Evolutionary conservation across 2,888 invertebrate species (phyloP), one percentile per base, ranked within the genome.

Genomic region (Notodonta dromedarius): DNA sequence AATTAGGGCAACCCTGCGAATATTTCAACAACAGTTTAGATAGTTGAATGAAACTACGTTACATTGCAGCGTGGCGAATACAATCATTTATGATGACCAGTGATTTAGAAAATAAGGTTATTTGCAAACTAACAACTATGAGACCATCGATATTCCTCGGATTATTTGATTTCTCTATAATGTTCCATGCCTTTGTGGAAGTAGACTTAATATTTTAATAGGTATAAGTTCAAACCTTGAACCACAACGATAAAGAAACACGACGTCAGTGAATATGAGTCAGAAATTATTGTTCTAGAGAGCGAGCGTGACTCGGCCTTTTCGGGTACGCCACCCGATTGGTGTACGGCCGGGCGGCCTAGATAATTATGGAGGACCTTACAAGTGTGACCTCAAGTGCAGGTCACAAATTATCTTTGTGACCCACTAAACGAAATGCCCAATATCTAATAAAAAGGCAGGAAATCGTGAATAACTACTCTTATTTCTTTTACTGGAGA

Each of bases 251-350:
- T 56, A 56, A 48, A 65, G 61, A 67, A 70, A 59, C 74, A 74
- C 70, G 72, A 69, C 62, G 58, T 59, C 35, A 66, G 56, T 57
- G 58, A 59, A 71, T 73, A 75, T 85, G 83, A 85, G 74, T 83
- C 82, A 82, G 78, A 76, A 75, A 78, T 79, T 69, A 76, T 78
- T 72, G 73, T 70, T 66, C 69, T 69, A 74, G 72, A 72, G 66
- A 62, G 68, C 65, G 75, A 71, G 71, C 74, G 71, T 69, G 77
- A 76, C 75, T 67, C 73, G 79, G 80, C 82, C 83, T 79, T 76
- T 79, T 62, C 58, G 70, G 70, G 73, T 73, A 75, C 62, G 66
- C 71, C 75, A 75, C 73, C 69, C 69, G 69, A 68, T 54, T 64
- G 72, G 50, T 63, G 56, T 58, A 53, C 59, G 67, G 61, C 73